Evolutionary conservation across 1,140 invertebrate genomes (phyloP).

Genomic region (Parapsyche elsis): DNA sequence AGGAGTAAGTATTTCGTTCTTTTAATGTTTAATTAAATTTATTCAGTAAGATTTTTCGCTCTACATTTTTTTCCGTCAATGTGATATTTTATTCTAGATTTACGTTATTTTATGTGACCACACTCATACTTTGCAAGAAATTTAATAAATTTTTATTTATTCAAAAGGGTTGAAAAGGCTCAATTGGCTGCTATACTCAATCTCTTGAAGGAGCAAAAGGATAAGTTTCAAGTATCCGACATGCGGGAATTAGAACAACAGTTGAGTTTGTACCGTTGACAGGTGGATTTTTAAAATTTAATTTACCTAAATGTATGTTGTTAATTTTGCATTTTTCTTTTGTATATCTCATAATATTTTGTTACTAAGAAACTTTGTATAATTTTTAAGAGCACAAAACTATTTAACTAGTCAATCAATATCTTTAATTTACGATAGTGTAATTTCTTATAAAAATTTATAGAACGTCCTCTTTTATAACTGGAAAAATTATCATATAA

Average conservation of each 20-base stretch:
- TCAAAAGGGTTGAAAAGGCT: constrained; percentile 48
- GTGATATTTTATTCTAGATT: constrained; percentile 22
- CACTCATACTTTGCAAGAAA: background rate
- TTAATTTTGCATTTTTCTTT: too few relatives aligned
- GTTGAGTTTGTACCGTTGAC: constrained; percentile 52
- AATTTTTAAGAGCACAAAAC: too few relatives aligned
- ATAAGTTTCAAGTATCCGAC: constrained; percentile 52
- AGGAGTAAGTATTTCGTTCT: constrained; percentile 41
- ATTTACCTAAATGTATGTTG: too few relatives aligned
- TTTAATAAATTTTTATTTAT: constrained; percentile 22
- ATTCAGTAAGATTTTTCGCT: too few relatives aligned
- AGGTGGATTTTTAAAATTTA: too few relatives aligned
- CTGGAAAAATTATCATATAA: too few relatives aligned
- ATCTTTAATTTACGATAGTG: too few relatives aligned
- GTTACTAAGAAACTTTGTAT: too few relatives aligned
- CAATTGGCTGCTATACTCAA: constrained; percentile 50
- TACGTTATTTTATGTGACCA: background rate
- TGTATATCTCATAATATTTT: too few relatives aligned
- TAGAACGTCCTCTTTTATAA: too few relatives aligned
- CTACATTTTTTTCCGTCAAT: background rate
- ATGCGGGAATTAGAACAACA: constrained; percentile 52
- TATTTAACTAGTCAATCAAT: too few relatives aligned
- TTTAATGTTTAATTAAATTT: constrained; percentile 7
- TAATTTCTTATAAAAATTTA: too few relatives aligned
- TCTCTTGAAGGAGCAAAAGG: constrained; percentile 51